Percentiles rank a stretch among this genome's conserved stretches.
Conservation (phyloP, 2,113 vertebrate genomes). For the Melanerpes aurifrons region DNA sequence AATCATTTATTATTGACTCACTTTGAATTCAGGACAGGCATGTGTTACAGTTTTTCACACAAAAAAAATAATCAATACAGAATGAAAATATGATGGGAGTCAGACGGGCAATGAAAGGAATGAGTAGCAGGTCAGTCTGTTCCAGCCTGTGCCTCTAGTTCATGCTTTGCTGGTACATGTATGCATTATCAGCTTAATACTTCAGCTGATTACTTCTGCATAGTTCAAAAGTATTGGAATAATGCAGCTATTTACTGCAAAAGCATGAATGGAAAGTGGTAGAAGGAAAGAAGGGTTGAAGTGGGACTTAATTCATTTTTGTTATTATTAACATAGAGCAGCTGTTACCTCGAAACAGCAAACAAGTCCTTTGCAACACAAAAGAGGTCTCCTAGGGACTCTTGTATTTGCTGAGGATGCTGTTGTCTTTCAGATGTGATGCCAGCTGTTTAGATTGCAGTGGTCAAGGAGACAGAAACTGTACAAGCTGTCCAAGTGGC, state of each 20-base stretch:
- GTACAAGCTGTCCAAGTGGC: conserved; percentile 90
- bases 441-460: conserved; percentile 89
- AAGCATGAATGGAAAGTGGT: neutral
- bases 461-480: conserved; percentile 93
- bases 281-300: neutral
- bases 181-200: neutral
- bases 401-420: neutral
- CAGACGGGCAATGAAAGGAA: neutral
- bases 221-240: neutral
- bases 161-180: neutral
- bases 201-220: neutral
- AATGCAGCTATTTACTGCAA: neutral
- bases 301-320: neutral
- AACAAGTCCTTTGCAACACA: neutral
- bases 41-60: neutral
- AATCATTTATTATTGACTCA: neutral
- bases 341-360: neutral
- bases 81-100: neutral
- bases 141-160: neutral
- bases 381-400: neutral
- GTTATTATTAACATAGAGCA: neutral
- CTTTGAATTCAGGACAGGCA: neutral
- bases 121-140: neutral
- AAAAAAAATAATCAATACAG: neutral
- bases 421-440: conserved; percentile 84